Evolutionary conservation across 2,888 invertebrate genomes (phyloP).

Genomic region (Cheilosia vernalis): DNA sequence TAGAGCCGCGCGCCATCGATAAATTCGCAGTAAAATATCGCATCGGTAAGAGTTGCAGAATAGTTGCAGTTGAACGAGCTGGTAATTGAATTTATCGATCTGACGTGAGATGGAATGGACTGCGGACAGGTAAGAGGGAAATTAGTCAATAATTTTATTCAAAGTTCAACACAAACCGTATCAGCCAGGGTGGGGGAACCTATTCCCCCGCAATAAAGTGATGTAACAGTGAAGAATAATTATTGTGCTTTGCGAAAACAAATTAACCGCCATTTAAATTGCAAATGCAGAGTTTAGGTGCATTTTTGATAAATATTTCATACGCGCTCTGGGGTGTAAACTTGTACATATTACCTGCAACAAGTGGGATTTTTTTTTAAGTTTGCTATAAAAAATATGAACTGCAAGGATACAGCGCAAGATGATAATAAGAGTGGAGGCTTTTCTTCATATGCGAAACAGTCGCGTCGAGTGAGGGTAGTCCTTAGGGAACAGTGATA

Average conservation of each 20-base stretch:
- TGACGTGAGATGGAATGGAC: slow-evolving; percentile 29
- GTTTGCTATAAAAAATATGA: neutral
- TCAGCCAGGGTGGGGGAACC: too few species aligned
- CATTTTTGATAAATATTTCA: neutral
- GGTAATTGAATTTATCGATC: slow-evolving; percentile 9
- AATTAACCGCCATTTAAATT: neutral
- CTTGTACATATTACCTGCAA: neutral
- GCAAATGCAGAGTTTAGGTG: neutral
- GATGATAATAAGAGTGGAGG: neutral
- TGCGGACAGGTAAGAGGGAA: slow-evolving; percentile 31
- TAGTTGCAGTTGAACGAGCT: neutral
- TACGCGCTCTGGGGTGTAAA: neutral
- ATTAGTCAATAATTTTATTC: slow-evolving; percentile 5
- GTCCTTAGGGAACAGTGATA: too few species aligned
- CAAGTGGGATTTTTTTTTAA: neutral
- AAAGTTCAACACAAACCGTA: neutral
- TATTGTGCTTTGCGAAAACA: neutral
- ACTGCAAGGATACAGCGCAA: neutral
- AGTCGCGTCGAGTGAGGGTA: too few species aligned
- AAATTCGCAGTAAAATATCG: slow-evolving; percentile 15
- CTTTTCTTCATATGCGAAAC: too few species aligned
- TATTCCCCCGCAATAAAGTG: neutral
- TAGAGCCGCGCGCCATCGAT: slow-evolving; percentile 8
- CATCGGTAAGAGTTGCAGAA: neutral
- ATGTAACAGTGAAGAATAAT: neutral